Evolutionary conservation across 2,888 invertebrate genomes (phyloP), one percentile per base, ranked within the genome.

Genomic region (Erpobdella octoculata): DNA sequence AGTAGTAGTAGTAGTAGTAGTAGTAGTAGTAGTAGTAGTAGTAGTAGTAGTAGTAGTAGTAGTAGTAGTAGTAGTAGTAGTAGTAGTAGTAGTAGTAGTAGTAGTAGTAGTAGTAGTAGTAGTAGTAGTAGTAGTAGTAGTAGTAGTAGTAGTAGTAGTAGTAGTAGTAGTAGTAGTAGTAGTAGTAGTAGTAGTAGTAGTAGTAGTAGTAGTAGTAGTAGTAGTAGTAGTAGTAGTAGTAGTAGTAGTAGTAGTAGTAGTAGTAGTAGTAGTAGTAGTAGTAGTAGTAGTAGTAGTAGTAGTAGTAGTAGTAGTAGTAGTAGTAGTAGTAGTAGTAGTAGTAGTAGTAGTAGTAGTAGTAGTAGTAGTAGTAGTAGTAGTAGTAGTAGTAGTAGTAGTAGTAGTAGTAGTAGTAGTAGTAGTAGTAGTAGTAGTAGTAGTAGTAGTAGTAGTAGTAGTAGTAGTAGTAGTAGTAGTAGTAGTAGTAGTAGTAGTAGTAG

Each of bases 91-190:
- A 38, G 41, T 67, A 38, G 67, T 38, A 38, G 67, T 67, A 38
- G 41, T 67, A 38, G 67, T 67, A 38, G 69, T 69, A 61, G 58
- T 69, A 69, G 69, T 69, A 69, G 69, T 33, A 61, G 69, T 69
- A 69, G 69, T 69, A 61, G 69, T 69, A 69, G 69, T 61, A 61
- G 69, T 69, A 69, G 69, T 69, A 69, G 58, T 69, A 69, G 69
- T 69, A 69, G 69, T 69, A 69, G 69, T 61, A 69, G 69, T 69
- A 59, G 58, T 69, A 69, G 69, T 69, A 69, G 61, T 38, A 66
- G 21, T 66, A 41, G 21, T 38, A 66, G 21, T 69, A 69, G 69
- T 61, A 69, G 69, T 69, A 66, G 21, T 35, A 21, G 12, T 66
- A 38, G 38, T 66, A 9, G 21, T 66, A 38, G 21, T 66, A 66